phyloP scores from a whole-genome alignment of 37 sponge, comb jelly and placozoan species.

The Amphimedon queenslandica region DNA sequence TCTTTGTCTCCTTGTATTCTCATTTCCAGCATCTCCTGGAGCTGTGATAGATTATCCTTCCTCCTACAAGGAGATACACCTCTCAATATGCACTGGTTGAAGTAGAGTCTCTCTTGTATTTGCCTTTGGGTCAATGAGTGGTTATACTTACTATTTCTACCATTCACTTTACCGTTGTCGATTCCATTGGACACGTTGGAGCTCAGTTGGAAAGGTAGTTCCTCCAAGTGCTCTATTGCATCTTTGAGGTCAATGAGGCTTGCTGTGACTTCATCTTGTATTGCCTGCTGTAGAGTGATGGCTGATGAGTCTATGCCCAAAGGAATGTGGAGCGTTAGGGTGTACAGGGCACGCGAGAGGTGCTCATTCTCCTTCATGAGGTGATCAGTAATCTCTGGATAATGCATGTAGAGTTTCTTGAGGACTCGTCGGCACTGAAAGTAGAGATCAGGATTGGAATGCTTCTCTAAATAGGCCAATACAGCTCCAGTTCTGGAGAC shows the following conservation, averaged over 20 bases:
- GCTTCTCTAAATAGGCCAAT: slow-evolving; percentile 13
- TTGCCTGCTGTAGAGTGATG: slow-evolving; percentile 38
- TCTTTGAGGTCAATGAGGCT: slow-evolving; percentile 52
- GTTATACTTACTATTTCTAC: too few relatives aligned
- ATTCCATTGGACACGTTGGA: not conserved
- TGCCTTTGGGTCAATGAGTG: slow-evolving; percentile 42
- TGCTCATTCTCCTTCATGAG: slow-evolving; percentile 32
- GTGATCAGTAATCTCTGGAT: slow-evolving; percentile 52
- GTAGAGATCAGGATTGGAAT: not conserved
- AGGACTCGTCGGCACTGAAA: slow-evolving; percentile 40
- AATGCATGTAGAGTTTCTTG: slow-evolving; percentile 72
- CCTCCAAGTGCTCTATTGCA: slow-evolving; percentile 30
- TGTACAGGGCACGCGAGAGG: slow-evolving; percentile 35
- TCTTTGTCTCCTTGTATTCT: slow-evolving; percentile 69
- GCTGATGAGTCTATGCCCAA: slow-evolving; percentile 30
- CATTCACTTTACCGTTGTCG: not conserved
- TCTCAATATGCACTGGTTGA: slow-evolving; percentile 50
- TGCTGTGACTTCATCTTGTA: slow-evolving; percentile 48
- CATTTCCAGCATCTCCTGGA: slow-evolving; percentile 43
- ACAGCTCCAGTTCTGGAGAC: slow-evolving; percentile 43
- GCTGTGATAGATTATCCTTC: slow-evolving; percentile 36
- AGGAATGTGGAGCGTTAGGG: slow-evolving; percentile 47
- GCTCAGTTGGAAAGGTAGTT: slow-evolving; percentile 10
- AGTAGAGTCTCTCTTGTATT: slow-evolving; percentile 65
- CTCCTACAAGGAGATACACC: slow-evolving; percentile 47